Conservation (phyloP, 2,888 invertebrate genomes). For the Meteorus cinctellus region DNA sequence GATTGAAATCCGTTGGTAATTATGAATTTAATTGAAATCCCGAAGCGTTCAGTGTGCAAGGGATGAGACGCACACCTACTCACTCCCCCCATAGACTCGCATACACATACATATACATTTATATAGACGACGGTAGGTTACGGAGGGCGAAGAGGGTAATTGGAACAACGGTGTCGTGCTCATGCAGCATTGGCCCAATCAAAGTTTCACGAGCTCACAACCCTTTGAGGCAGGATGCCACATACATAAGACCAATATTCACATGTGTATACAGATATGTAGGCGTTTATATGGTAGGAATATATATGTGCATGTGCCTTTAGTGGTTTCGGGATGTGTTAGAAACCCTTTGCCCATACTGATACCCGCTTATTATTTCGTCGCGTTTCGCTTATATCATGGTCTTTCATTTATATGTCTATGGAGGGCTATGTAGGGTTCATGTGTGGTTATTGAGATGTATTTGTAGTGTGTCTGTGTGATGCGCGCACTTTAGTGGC, state of each 20-base stretch:
- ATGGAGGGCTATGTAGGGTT: background rate
- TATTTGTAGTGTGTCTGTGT: background rate
- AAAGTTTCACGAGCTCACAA: conserved; percentile 49
- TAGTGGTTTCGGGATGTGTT: background rate
- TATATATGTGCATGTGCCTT: background rate
- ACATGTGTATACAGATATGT: background rate
- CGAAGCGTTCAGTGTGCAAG: conserved; percentile 30
- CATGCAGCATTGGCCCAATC: conserved; percentile 49
- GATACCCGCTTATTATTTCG: conserved; percentile 45
- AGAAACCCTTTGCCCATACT: conserved; percentile 30
- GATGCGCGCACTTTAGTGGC: background rate
- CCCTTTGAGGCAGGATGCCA: conserved; percentile 46
- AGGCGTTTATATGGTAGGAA: background rate
- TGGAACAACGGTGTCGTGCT: conserved; percentile 50
- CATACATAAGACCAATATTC: conserved; percentile 9
- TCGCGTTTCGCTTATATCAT: conserved; percentile 37
- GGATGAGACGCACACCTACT: conserved; percentile 8
- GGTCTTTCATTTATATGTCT: conserved; percentile 1
- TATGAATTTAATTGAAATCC: conserved; percentile 54
- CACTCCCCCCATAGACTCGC: background rate
- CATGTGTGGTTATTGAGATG: background rate
- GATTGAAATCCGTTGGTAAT: conserved; percentile 45
- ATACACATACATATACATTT: background rate
- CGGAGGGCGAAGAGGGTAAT: conserved; percentile 44
- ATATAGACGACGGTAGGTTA: background rate